These are phyloP conservation scores for Neostethus bicornis DNA, from an alignment of 2,797 vertebrate species.

Conservation along the genomic window DNA sequence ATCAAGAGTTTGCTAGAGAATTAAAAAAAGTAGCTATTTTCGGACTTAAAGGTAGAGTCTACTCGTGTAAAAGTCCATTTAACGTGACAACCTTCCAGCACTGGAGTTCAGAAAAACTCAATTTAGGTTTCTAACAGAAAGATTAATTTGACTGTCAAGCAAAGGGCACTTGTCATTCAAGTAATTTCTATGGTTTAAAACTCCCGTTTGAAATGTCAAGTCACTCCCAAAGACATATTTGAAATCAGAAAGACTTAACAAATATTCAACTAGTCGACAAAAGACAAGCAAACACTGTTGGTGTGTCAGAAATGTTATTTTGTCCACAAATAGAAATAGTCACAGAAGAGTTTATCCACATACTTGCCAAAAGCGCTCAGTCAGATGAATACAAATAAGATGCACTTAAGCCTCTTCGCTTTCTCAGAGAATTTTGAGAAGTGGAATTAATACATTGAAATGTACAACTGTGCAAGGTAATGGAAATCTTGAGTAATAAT, in stretches of 20 bases:
- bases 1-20: conserved; percentile 16
- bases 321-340: conserved; percentile 1
- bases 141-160: conserved; percentile 23
- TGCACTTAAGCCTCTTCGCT: conserved; percentile 13
- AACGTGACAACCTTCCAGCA: conserved; percentile 31
- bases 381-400: conserved; percentile 9
- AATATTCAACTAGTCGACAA: neutral
- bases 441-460: neutral
- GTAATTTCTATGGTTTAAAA: conserved; percentile 12
- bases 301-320: neutral
- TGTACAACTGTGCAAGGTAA: conserved; percentile 4
- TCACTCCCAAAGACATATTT: neutral
- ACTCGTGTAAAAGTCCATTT: conserved; percentile 40
- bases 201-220: conserved; percentile 22
- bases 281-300: neutral
- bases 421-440: conserved; percentile 6
- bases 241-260: conserved; percentile 12
- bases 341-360: conserved; percentile 15
- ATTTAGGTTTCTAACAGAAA: conserved; percentile 21
- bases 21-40: conserved; percentile 11
- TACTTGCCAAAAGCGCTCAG: conserved; percentile 9
- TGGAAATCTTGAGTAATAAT: conserved; percentile 12
- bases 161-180: conserved; percentile 14
- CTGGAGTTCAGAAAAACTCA: conserved; percentile 24
- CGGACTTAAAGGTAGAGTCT: conserved; percentile 17